Evolutionary conservation across 2,888 invertebrate genomes (phyloP), one percentile per base, ranked within the genome.

Genomic region (Acleris emargana): DNA sequence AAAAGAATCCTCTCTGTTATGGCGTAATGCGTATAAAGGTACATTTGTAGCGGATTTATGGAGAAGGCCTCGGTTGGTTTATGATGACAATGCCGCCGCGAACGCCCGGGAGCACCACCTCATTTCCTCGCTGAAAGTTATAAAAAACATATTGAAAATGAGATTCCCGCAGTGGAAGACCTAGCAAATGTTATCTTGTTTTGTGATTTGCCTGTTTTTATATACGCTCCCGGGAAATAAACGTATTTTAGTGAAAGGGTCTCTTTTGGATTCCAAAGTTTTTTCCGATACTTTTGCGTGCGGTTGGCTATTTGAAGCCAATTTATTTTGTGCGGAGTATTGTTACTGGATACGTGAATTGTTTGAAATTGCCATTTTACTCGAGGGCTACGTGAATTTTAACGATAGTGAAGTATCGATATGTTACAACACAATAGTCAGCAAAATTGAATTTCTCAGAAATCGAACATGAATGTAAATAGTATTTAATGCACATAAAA

Each of bases 91-190:
- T 89, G 84, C 83, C 80, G 80, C 76, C 76, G 79, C 80, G 78
- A 82, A 77, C 83, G 88, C 89, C 71, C 87, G 80, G 78, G 82
- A 85, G 87, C 89, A 81, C 84, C 90, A 88, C 89, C 91, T 91
- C 90, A 92, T 92, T 91, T 92, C 91, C 92, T 89, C 83, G 86
- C 87, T 79, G 86, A 90, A 91, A 91, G 91, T 91, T 91, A 92
- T 92, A 91, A 92, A 66, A 92, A 91, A 91, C 92, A 91, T 92
- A 92, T 92, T 92, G 92, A 91, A 92, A 91, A 92, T 90, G 89
- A 91, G 91, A 91, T 91, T 87, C 89, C 81, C 86, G 82, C 83
- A 76, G 79, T 81, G 83, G 82, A 87, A 85, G 84, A 85, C 89
- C 87, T 82, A 83, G 83, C 83, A 81, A 90, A 86, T 88, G 89